Evolutionary conservation across 2,888 invertebrate species (phyloP).

Genomic region (Lycophotia porphyrea): DNA sequence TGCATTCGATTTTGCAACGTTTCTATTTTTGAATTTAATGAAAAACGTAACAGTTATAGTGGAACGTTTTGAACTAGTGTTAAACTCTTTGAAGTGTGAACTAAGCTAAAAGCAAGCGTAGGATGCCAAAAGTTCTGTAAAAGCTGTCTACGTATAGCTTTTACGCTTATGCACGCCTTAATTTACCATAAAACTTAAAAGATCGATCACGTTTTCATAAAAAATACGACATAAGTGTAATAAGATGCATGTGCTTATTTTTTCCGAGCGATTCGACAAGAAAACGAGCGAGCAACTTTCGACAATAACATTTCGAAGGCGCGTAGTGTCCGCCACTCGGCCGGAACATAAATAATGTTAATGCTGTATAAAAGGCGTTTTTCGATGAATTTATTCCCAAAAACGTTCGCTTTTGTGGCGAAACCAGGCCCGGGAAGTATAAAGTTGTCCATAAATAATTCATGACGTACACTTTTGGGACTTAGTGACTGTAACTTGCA

Average conservation of each 20-base stretch:
- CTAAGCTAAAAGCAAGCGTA: not conserved
- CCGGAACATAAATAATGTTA: conserved; percentile 86
- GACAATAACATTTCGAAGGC: conserved; percentile 67
- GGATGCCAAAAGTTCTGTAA: not conserved
- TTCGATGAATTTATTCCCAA: conserved; percentile 87
- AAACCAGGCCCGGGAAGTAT: conserved; percentile 82
- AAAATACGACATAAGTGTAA: conserved; percentile 45
- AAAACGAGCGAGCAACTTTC: conserved; percentile 61
- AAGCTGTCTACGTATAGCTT: conserved; percentile 3
- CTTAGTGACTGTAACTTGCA: conserved; percentile 77
- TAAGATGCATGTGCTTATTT: conserved; percentile 64
- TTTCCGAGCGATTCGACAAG: conserved; percentile 53
- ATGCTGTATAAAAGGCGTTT: conserved; percentile 86
- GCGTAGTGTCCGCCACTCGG: conserved; percentile 65
- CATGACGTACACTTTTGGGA: conserved; percentile 75
- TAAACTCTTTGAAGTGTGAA: not conserved
- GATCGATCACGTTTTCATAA: conserved; percentile 46
- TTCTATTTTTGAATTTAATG: conserved; percentile 9
- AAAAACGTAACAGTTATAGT: not conserved
- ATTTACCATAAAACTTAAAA: conserved; percentile 34
- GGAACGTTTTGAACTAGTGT: not conserved
- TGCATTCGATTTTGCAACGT: conserved; percentile 17
- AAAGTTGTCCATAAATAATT: conserved; percentile 88
- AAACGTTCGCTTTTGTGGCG: conserved; percentile 82
- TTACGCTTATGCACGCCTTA: not conserved